A percentile compares a stretch with the other conserved stretches of the same genome.
These are phyloP conservation scores for Phyllotreta striolata DNA, from an alignment of 2,888 invertebrate species.

Conservation along the genomic window DNA sequence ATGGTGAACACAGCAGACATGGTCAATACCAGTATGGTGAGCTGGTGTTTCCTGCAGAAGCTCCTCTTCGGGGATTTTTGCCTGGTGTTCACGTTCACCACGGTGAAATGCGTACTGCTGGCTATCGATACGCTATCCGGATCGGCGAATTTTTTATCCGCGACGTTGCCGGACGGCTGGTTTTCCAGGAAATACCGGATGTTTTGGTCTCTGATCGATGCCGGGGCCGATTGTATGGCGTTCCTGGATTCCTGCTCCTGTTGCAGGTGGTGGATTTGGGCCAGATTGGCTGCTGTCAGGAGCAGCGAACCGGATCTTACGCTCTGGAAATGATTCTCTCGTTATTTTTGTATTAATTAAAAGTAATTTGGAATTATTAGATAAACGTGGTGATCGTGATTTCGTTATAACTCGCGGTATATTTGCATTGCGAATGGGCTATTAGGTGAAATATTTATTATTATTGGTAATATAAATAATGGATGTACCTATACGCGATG, in stretches of 20 bases:
- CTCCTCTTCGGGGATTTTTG: constrained; percentile 65
- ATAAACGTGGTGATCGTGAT: too few species aligned
- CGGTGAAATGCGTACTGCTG: constrained; percentile 88
- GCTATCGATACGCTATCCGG: constrained; percentile 78
- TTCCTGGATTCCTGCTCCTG: constrained; percentile 37
- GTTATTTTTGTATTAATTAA: not conserved
- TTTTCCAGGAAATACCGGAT: constrained; percentile 56
- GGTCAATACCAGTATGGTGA: constrained; percentile 81
- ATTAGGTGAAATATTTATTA: too few species aligned
- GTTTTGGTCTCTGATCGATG: constrained; percentile 53
- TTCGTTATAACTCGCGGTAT: too few species aligned
- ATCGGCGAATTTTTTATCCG: constrained; percentile 56
- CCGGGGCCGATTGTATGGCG: constrained; percentile 40
- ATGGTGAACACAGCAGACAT: constrained; percentile 84
- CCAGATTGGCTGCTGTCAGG: constrained; percentile 79
- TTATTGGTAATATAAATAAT: too few species aligned
- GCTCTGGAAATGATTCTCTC: constrained; percentile 67
- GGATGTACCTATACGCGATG: too few species aligned
- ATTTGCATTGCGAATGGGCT: too few species aligned
- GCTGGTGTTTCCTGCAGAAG: constrained; percentile 80
- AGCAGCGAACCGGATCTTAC: constrained; percentile 82
- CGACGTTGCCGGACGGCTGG: constrained; percentile 31
- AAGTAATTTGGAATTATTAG: too few species aligned
- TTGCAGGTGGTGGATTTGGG: constrained; percentile 55
- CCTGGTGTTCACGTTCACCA: constrained; percentile 75